A percentile compares a stretch with the other conserved stretches of the same genome.
Evolutionary conservation across 2,797 vertebrate species (phyloP).

Genomic region (Sternarchorhynchus goeldii): DNA sequence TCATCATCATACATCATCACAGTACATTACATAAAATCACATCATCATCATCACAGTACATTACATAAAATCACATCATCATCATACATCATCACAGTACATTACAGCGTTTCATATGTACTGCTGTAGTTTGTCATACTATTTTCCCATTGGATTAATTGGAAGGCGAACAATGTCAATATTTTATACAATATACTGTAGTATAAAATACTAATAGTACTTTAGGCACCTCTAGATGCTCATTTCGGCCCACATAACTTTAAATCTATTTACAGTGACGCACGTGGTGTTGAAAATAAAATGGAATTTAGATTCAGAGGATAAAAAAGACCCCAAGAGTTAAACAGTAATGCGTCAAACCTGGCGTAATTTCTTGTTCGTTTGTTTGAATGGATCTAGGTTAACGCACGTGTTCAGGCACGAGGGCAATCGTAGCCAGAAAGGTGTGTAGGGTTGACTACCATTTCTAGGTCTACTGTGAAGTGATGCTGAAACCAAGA

Average conservation of each 20-base stretch:
- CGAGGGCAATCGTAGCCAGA: conserved; percentile 22
- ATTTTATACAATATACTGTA: no score
- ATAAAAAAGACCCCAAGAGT: no score
- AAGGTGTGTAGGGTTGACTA: neutral
- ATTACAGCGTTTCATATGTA: conserved; percentile 41
- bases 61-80: no score
- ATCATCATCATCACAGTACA: no score
- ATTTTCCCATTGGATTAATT: conserved; percentile 32
- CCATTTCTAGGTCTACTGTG: no score
- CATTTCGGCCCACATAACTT: conserved; percentile 47
- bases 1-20: no score
- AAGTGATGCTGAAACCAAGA: no score
- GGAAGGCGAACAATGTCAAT: conserved; percentile 45
- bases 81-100: no score
- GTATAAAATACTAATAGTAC: conserved; percentile 25
- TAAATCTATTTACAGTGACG: conserved; percentile 31
- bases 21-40: no score
- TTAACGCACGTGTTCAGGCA: conserved; percentile 6
- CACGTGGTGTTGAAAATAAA: conserved; percentile 56
- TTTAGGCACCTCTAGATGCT: conserved; percentile 50
- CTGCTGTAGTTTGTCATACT: conserved; percentile 17
- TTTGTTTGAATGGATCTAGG: neutral
- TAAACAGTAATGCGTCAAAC: no score
- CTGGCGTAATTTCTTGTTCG: neutral
- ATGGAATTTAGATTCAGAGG: conserved; percentile 48